phyloP scores from a whole-genome alignment of 1,140 invertebrate species.

The Drosophila lini region DNA sequence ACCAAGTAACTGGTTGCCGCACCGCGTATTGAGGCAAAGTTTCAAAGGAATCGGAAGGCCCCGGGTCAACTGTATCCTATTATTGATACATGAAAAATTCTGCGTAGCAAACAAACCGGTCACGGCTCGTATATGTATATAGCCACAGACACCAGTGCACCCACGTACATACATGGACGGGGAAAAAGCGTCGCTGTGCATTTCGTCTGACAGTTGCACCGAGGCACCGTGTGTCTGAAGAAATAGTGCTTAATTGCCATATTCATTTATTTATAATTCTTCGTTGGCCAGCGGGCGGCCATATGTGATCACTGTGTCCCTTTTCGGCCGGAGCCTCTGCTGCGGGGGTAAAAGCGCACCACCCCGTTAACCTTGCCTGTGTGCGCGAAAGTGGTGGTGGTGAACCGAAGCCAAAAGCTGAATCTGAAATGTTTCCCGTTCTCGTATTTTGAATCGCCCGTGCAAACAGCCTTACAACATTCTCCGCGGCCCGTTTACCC shows the following conservation, averaged over 20 bases:
- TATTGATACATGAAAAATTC: slow-evolving; percentile 54
- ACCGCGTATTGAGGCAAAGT: neutral
- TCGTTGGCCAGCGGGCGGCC: slow-evolving; percentile 55
- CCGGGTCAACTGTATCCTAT: neutral
- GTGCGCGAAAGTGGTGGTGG: slow-evolving; percentile 40
- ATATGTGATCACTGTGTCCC: slow-evolving; percentile 56
- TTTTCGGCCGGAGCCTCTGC: slow-evolving; percentile 18
- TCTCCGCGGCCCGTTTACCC: slow-evolving; percentile 1
- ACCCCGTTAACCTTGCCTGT: slow-evolving; percentile 16
- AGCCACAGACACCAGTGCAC: slow-evolving; percentile 50
- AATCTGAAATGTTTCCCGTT: slow-evolving; percentile 51
- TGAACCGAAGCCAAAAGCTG: slow-evolving; percentile 42
- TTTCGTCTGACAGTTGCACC: slow-evolving; percentile 18
- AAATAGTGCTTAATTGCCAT: slow-evolving; percentile 32
- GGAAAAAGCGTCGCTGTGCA: slow-evolving; percentile 59
- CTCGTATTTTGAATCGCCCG: slow-evolving; percentile 71
- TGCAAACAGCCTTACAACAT: slow-evolving; percentile 47
- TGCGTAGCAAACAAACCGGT: slow-evolving; percentile 79
- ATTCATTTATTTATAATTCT: slow-evolving; percentile 36
- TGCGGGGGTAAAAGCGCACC: slow-evolving; percentile 53
- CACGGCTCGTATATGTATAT: slow-evolving; percentile 57
- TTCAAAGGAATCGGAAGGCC: too few species aligned
- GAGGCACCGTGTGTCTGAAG: slow-evolving; percentile 3
- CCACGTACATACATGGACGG: slow-evolving; percentile 49
- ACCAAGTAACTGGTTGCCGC: neutral